Percentiles rank a stretch among this genome's conserved stretches.
Evolutionary conservation across 2,113 vertebrate species (phyloP).

Genomic region (Spilogale gracilis): DNA sequence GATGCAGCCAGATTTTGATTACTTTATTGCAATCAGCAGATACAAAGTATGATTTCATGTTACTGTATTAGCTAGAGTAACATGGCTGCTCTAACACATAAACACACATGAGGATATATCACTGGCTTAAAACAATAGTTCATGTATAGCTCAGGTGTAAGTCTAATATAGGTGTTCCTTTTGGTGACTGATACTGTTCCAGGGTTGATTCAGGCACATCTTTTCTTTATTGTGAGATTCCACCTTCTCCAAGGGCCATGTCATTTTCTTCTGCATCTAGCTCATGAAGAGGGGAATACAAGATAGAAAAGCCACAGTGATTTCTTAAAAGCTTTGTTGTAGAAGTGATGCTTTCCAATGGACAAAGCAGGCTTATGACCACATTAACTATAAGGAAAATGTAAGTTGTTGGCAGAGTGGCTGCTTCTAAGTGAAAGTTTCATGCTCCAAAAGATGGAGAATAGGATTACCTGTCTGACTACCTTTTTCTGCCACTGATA

Average conservation of each 20-base stretch:
- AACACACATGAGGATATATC: not conserved
- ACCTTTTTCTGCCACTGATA: not conserved
- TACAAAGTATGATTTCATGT: not conserved
- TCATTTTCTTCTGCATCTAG: not conserved
- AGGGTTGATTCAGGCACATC: not conserved
- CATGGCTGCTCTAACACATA: not conserved
- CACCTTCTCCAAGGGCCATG: not conserved
- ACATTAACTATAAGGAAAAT: not conserved
- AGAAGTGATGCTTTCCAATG: not conserved
- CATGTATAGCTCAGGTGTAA: not conserved
- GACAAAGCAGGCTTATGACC: not conserved
- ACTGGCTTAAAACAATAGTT: not conserved
- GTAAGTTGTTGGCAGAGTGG: not conserved
- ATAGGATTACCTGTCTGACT: not conserved
- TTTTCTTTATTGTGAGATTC: not conserved
- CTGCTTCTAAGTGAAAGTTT: not conserved
- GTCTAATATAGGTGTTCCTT: not conserved
- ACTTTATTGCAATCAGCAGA: not conserved
- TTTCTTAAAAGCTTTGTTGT: conserved; percentile 33
- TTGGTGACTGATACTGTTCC: not conserved
- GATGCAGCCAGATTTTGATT: not conserved
- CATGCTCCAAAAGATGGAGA: not conserved
- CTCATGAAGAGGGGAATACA: not conserved
- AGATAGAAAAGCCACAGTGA: not conserved
- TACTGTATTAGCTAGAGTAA: not conserved